phyloP scores from a whole-genome alignment of 2,113 vertebrate species.

The Loxodonta africana region DNA sequence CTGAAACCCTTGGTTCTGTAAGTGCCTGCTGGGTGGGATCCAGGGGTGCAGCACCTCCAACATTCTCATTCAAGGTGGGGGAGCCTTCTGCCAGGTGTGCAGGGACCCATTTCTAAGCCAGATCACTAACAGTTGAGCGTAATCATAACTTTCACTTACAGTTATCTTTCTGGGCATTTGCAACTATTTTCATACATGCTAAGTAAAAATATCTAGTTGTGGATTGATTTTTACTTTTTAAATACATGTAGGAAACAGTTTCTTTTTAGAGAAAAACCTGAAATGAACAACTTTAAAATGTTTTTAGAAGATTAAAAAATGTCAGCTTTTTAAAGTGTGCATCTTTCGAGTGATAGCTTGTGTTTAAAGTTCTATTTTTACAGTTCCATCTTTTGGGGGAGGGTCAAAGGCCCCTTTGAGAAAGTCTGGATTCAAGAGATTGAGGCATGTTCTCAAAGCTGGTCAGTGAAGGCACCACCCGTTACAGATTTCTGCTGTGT shows the following conservation, averaged over 20 bases:
- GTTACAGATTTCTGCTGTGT: background rate
- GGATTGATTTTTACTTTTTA: background rate
- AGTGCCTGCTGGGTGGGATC: background rate
- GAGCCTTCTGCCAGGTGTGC: too few species aligned
- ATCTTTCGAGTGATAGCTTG: background rate
- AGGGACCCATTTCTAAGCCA: too few species aligned
- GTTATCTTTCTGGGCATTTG: background rate
- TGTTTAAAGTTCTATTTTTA: background rate
- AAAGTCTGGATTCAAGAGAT: background rate
- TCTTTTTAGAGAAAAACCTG: background rate
- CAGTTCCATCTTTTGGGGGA: background rate
- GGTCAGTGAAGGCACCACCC: background rate
- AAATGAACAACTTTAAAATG: background rate
- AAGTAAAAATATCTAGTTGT: background rate
- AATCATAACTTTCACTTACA: accelerated
- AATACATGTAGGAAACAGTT: background rate
- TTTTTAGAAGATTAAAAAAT: background rate
- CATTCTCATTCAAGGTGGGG: background rate
- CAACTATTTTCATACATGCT: background rate
- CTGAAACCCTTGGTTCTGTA: background rate
- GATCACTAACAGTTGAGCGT: too few species aligned
- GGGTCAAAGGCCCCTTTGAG: background rate
- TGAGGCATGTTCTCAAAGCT: background rate
- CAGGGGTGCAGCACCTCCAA: accelerated
- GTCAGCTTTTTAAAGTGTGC: background rate